Evolutionary conservation across 1,140 invertebrate genomes (phyloP).

Genomic region (Choristoneura fumiferana): DNA sequence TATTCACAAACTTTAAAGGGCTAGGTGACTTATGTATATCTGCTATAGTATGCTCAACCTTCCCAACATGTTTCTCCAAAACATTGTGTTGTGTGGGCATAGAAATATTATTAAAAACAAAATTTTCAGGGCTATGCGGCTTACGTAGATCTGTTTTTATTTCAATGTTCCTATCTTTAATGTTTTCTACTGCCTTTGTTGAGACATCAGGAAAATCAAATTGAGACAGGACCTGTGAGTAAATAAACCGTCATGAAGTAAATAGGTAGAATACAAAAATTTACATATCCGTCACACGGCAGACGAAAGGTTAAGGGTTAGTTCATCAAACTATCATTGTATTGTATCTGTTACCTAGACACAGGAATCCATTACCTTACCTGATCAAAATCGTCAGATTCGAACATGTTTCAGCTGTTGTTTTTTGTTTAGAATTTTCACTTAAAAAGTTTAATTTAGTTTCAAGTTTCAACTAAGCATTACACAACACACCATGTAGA

Average conservation of each 20-base stretch:
- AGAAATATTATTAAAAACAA: no score
- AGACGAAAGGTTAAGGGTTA: no score
- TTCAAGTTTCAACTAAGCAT: no score
- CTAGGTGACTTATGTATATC: background rate
- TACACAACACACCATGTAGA: no score
- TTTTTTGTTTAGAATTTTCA: no score
- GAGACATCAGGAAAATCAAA: conserved; percentile 51
- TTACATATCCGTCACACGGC: no score
- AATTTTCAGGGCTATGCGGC: background rate
- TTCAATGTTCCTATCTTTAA: conserved; percentile 13
- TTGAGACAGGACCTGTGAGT: conserved; percentile 53
- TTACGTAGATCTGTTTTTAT: background rate
- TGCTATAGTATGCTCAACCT: background rate
- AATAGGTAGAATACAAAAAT: no score
- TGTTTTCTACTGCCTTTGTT: conserved; percentile 11
- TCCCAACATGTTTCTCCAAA: background rate
- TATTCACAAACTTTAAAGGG: background rate
- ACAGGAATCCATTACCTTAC: no score
- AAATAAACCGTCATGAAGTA: no score
- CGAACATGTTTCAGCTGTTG: conserved; percentile 45
- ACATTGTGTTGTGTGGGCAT: background rate
- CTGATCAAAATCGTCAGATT: conserved; percentile 69
- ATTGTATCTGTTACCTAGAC: no score
- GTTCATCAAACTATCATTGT: no score
- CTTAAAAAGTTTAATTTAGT: no score